Conservation (phyloP, 2,113 vertebrate genomes). For the Elaphurus davidianus region DNA sequence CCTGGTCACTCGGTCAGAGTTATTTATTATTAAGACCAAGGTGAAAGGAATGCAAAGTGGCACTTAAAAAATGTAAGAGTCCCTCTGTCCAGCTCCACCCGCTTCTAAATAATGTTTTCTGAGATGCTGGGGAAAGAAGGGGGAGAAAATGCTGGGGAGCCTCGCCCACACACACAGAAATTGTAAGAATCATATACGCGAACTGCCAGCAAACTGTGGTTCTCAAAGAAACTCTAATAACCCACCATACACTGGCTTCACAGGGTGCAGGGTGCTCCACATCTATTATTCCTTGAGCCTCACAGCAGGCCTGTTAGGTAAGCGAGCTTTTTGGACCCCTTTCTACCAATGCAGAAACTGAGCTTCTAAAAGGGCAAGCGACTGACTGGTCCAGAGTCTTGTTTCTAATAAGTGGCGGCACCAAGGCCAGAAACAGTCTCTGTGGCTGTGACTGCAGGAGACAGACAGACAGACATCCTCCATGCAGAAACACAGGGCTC, state of each 20-base stretch:
- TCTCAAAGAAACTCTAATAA: not conserved
- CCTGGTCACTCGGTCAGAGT: not conserved
- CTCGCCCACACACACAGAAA: not conserved
- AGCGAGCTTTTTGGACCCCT: not conserved
- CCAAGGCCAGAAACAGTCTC: not conserved
- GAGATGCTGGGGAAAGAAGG: not conserved
- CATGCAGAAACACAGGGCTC: accelerated
- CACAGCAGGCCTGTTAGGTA: not conserved
- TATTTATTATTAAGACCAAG: not conserved
- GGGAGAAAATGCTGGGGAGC: not conserved
- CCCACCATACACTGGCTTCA: not conserved
- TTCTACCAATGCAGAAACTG: not conserved
- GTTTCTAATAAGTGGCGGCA: not conserved
- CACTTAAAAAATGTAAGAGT: constrained; percentile 13
- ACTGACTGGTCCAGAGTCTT: not conserved
- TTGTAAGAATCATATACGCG: not conserved
- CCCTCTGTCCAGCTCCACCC: not conserved
- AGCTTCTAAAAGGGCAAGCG: not conserved
- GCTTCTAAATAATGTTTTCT: constrained; percentile 2
- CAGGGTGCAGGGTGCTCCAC: accelerated
- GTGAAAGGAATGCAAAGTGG: constrained; percentile 37
- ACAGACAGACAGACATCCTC: not conserved
- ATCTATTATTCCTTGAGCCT: not conserved
- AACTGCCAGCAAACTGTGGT: not conserved
- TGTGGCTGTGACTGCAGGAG: not conserved